Evolutionary conservation across 2,888 invertebrate genomes (phyloP).

Genomic region (Pycnomerus fuliginosus): DNA sequence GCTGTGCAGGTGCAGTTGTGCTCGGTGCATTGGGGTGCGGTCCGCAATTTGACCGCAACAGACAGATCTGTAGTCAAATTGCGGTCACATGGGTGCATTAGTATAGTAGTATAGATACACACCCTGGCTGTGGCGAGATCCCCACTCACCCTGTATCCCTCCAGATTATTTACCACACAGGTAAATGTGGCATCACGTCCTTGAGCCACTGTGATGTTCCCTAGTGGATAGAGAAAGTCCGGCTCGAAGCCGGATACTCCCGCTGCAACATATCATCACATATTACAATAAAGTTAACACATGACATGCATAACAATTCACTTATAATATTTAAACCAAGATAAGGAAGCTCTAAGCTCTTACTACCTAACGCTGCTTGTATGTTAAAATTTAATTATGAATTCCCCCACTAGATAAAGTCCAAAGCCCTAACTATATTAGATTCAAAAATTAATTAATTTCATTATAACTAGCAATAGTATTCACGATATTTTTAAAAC

Average conservation of each 20-base stretch:
- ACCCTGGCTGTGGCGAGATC: conserved; percentile 81
- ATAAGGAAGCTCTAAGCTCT: conserved; percentile 23
- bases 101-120: conserved; percentile 60
- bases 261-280: conserved; percentile 50
- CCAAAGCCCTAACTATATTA: no score
- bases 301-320: conserved; percentile 32
- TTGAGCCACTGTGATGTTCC: conserved; percentile 81
- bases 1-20: conserved; percentile 40
- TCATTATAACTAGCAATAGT: no score
- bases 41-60: conserved; percentile 29
- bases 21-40: conserved; percentile 36
- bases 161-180: conserved; percentile 81
- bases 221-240: conserved; percentile 75
- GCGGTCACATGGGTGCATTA: conserved; percentile 41
- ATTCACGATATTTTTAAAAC: no score
- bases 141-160: conserved; percentile 87
- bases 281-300: conserved; percentile 30
- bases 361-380: conserved; percentile 25
- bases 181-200: conserved; percentile 83
- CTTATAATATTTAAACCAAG: conserved; percentile 25
- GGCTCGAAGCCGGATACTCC: conserved; percentile 74
- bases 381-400: conserved; percentile 25
- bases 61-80: conserved; percentile 37
- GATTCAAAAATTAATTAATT: no score
- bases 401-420: conserved; percentile 6